Evolutionary conservation across 2,113 vertebrate species (phyloP), one percentile per base, ranked within the genome.

Genomic region (Seriola dumerili): DNA sequence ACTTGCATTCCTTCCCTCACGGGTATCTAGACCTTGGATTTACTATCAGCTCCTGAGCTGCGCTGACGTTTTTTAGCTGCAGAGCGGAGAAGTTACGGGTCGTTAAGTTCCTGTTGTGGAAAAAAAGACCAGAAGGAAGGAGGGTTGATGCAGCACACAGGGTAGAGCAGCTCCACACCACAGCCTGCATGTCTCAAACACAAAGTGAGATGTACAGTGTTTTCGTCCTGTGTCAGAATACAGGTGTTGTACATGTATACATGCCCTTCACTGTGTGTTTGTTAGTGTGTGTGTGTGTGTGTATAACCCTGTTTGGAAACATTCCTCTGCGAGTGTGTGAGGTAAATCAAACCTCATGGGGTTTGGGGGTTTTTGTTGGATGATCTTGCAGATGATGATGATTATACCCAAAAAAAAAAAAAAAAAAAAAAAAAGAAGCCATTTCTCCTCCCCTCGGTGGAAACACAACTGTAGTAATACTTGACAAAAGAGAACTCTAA

Each of bases 371-470:
- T 64, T 65, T 76, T 67, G 62, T 67, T 48, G 29, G 70, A 46
- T 62, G 46, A 38, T 32, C 4, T 44, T n/a, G 23, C 52, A 64
- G 48, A 61, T 42, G 65, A 76, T 71, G 81, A 80, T 67, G 72
- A 78, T 76, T 54, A 67, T 69, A 81, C 84, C 77, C 72, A 72
- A 86, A 72, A 95, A 86, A 29, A 29, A 72, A 95, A 74, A 86
- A 29, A 29, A 72, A 95, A 74, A 86, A 29, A 29, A 72, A 95
- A 29, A 29, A 29, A 29, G 2, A 29, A 95, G 93, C 94, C 94
- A 94, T 94, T 85, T 83, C 44, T 85, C 71, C 86, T 85, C 79
- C 76, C 66, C 58, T 76, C 36, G 75, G 90, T 85, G 85, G 87
- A 89, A 74, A 86, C 76, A 82, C 72, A 65, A 68, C 88, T 86